Percentiles rank a stretch among this genome's conserved stretches.
Conservation (phyloP, 2,797 vertebrate genomes). For the Neosilurus mollespiculum region DNA sequence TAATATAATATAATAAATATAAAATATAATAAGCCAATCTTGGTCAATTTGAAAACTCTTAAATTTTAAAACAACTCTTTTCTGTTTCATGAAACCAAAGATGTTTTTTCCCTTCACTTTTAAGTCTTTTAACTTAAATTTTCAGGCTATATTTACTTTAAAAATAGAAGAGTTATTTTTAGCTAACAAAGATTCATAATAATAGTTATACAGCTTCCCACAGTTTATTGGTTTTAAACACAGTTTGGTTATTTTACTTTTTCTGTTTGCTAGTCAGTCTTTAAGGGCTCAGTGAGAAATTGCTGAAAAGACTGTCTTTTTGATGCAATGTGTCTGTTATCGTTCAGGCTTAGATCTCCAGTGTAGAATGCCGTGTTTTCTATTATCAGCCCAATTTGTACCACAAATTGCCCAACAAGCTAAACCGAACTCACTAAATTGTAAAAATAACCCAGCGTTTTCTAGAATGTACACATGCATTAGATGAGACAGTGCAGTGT, state of each 20-base stretch:
- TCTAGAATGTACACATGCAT: neutral
- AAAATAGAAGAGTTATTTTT: neutral
- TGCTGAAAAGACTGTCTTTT: neutral
- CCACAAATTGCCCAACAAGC: neutral
- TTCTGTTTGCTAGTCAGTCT: neutral
- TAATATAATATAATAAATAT: too few species aligned
- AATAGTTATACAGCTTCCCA: neutral
- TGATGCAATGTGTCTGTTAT: neutral
- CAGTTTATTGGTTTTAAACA: neutral
- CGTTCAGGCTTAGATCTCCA: neutral
- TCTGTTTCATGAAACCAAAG: too few species aligned
- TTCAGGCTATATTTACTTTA: neutral
- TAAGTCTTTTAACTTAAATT: too few species aligned
- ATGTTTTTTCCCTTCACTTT: too few species aligned
- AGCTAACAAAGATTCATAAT: neutral
- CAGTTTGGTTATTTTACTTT: neutral
- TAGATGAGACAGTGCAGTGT: neutral
- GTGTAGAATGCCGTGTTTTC: neutral
- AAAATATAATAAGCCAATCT: neutral
- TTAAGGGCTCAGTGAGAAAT: neutral
- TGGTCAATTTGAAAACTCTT: neutral
- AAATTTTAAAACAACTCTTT: too few species aligned
- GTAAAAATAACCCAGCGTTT: neutral
- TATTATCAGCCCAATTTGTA: neutral
- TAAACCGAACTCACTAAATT: neutral